phyloP scores from a whole-genome alignment of 2,113 vertebrate species.

The Podarcis raffonei region DNA sequence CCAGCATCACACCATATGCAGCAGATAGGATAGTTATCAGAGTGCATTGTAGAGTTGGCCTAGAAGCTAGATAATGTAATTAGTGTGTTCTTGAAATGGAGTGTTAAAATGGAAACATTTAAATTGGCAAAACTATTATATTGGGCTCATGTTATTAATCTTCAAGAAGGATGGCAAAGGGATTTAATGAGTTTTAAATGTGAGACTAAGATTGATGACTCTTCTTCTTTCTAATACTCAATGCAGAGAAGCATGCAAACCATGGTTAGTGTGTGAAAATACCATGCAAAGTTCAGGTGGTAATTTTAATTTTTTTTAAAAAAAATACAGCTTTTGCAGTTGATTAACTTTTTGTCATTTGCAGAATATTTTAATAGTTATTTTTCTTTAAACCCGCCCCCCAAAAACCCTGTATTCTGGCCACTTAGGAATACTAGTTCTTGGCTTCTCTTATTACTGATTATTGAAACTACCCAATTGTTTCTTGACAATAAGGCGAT shows the following conservation, averaged over 20 bases:
- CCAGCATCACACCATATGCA: constrained; percentile 15
- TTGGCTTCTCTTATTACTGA: constrained; percentile 40
- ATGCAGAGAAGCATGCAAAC: neutral
- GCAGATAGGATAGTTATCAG: constrained; percentile 53
- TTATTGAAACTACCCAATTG: neutral
- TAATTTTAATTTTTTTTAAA: neutral
- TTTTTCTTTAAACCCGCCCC: neutral
- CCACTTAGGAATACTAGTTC: constrained; percentile 18
- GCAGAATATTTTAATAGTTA: neutral
- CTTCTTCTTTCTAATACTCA: constrained; percentile 6
- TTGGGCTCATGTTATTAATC: constrained; percentile 62
- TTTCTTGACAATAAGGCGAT: neutral
- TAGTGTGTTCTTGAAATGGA: constrained; percentile 63
- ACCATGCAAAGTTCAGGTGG: neutral
- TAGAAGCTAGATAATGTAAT: constrained; percentile 65
- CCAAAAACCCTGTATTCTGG: neutral
- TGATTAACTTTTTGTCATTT: neutral
- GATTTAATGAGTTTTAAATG: constrained; percentile 68
- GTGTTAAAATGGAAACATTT: constrained; percentile 61
- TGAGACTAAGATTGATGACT: constrained; percentile 45
- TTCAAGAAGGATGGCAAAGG: constrained; percentile 49
- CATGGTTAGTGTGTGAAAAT: neutral
- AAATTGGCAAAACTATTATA: constrained; percentile 58
- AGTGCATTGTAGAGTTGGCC: constrained; percentile 58
- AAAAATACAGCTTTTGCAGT: neutral